Evolutionary conservation across 2,888 invertebrate genomes (phyloP).

Genomic region (Panzeria rudis): DNA sequence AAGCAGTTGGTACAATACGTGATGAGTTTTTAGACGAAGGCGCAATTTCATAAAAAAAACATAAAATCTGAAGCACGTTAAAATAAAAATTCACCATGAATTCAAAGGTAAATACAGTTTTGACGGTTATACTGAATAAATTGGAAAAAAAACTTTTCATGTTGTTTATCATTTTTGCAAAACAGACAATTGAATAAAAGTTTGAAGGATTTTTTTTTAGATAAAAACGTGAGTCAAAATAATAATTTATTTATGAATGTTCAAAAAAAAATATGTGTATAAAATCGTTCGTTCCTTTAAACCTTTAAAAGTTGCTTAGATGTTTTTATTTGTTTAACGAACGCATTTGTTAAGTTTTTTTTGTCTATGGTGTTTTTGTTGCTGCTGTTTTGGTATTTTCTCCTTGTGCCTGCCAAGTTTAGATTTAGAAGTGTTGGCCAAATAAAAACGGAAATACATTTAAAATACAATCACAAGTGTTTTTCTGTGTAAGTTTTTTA

Average conservation of each 20-base stretch:
- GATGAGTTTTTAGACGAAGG: conserved; percentile 59
- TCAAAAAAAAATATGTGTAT: not conserved
- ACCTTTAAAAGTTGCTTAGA: conserved; percentile 27
- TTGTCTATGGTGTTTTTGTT: not conserved
- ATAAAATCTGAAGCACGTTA: not conserved
- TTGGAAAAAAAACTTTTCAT: not conserved
- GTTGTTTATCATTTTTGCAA: conserved; percentile 39
- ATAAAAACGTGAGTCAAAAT: conserved; percentile 60
- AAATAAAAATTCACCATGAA: conserved; percentile 22
- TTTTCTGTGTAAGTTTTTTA: conserved; percentile 65
- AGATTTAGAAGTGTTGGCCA: conserved; percentile 69
- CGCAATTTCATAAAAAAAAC: conserved; percentile 1
- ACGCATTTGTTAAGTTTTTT: conserved; percentile 47
- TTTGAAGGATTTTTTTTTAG: conserved; percentile 43
- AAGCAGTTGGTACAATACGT: conserved; percentile 66
- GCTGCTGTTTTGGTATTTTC: conserved; percentile 1
- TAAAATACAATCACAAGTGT: conserved; percentile 72
- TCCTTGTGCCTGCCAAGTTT: conserved; percentile 52
- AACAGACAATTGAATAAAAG: conserved; percentile 66
- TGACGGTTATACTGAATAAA: conserved; percentile 22
- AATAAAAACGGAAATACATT: conserved; percentile 72
- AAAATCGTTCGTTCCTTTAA: conserved; percentile 3
- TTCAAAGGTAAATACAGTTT: conserved; percentile 40
- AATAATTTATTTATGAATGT: conserved; percentile 49
- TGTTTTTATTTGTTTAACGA: conserved; percentile 33